Evolutionary conservation across 2,888 invertebrate genomes (phyloP).

Genomic region (Sminthurinus aureus): DNA sequence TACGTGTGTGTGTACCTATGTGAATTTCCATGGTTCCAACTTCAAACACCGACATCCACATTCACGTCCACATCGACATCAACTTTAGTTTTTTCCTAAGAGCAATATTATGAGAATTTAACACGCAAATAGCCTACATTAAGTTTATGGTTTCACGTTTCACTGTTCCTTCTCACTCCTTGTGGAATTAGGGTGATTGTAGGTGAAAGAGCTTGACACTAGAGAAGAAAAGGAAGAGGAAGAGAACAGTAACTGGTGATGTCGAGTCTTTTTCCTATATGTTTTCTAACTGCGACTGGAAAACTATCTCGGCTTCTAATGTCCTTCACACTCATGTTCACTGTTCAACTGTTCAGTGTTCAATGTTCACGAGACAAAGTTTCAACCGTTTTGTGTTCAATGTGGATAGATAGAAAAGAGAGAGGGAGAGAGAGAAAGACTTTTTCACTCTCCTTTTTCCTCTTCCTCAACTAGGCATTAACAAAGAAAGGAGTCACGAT

Average conservation of each 20-base stretch:
- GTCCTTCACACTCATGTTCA: too few species aligned
- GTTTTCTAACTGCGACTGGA: too few species aligned
- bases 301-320: too few species aligned
- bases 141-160: constrained; percentile 32
- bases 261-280: not conserved
- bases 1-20: not conserved
- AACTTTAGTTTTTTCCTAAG: constrained; percentile 38
- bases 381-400: too few species aligned
- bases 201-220: constrained; percentile 36
- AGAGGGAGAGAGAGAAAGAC: too few species aligned
- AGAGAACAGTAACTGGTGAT: not conserved
- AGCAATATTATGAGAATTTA: constrained; percentile 52
- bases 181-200: constrained; percentile 33
- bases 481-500: not conserved
- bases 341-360: too few species aligned
- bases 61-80: constrained; percentile 33
- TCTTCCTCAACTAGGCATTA: not conserved
- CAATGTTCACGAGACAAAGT: too few species aligned
- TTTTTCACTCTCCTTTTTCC: not conserved
- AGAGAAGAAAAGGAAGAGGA: constrained; percentile 8
- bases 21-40: not conserved
- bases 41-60: constrained; percentile 25
- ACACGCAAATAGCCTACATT: constrained; percentile 46
- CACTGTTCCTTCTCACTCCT: constrained; percentile 18
- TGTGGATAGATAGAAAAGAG: too few species aligned